Evolutionary conservation across 2,888 invertebrate genomes (phyloP), one percentile per base, ranked within the genome.

Genomic region (Mimas tiliae): DNA sequence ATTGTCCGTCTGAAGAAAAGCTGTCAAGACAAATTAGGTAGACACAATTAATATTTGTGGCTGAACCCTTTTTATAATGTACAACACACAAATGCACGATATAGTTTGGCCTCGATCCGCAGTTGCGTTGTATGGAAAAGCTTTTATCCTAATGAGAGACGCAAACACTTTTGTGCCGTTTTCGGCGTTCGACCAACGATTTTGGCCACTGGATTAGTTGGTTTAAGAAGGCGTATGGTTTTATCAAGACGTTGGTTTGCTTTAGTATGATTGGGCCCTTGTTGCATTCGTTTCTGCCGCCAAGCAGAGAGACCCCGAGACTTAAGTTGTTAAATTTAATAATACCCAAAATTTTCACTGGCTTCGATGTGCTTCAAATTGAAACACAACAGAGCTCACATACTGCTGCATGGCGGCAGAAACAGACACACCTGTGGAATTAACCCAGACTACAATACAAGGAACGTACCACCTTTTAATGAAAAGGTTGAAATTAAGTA

Each of bases 101-200:
- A 58, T 19, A 58, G 58, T 58, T 58, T 58, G 38, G 58, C 58
- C 52, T 52, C 58, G 42, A 58, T 58, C 19, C 58, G 42, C 19
- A 42, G 42, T 58, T 52, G 52, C 14, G 52, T 52, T 58, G 45
- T 66, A 65, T 68, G 65, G 65, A 66, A 66, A 68, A 63, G 68
- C 69, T 70, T 70, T 69, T 65, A 65, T 64, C 65, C 53, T 70
- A 70, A 70, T 70, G 69, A 70, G 69, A 58, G 65, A 45, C 66
- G 68, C 68, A 68, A 69, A 68, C 68, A 68, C 69, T 70, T 67
- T 67, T 70, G 68, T 68, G n/a, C 48, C n/a, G 47, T 21, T 63
- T 63, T 63, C 33, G 27, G 63, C 21, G 27, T 48, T 58, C 42
- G 58, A 58, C 58, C 42, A 58, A 58, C 58, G 19, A 58, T 38